Conservation (phyloP, 2,888 invertebrate genomes). For the Muschampia plurimacula region DNA sequence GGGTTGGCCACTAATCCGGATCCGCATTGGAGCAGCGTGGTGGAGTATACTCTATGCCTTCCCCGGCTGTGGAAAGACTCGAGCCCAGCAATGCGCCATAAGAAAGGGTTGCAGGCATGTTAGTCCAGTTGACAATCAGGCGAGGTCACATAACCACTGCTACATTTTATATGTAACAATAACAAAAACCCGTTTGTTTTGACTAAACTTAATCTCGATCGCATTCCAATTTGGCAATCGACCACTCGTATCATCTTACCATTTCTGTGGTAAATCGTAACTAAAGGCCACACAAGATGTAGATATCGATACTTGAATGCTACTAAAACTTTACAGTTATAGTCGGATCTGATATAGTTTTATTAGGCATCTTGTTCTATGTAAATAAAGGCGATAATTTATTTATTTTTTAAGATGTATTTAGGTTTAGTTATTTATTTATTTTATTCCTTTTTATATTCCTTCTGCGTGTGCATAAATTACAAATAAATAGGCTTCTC, state of each 20-base stretch:
- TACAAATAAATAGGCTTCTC: too few relatives aligned
- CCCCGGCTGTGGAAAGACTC: too few relatives aligned
- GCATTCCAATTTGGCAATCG: conserved; percentile 62
- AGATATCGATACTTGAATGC: conserved; percentile 30
- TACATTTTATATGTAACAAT: background rate
- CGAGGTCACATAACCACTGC: background rate
- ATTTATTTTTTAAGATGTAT: background rate
- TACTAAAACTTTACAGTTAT: conserved; percentile 36
- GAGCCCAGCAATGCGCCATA: too few relatives aligned
- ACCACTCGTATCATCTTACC: conserved; percentile 57
- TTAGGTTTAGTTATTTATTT: too few relatives aligned
- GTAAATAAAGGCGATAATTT: background rate
- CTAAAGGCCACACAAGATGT: conserved; percentile 34
- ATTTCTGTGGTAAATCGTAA: conserved; percentile 52
- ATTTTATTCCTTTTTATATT: too few relatives aligned
- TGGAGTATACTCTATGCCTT: too few relatives aligned
- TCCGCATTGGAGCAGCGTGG: too few relatives aligned
- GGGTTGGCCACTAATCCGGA: too few relatives aligned
- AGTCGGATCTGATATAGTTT: conserved; percentile 27
- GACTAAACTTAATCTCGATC: conserved; percentile 42
- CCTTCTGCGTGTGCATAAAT: too few relatives aligned
- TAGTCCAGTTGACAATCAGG: background rate
- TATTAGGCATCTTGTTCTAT: background rate
- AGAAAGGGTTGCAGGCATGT: background rate
- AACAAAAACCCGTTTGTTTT: conserved; percentile 33